phyloP scores from a whole-genome alignment of 2,888 invertebrate genomes.

The Cotesia congregata region DNA sequence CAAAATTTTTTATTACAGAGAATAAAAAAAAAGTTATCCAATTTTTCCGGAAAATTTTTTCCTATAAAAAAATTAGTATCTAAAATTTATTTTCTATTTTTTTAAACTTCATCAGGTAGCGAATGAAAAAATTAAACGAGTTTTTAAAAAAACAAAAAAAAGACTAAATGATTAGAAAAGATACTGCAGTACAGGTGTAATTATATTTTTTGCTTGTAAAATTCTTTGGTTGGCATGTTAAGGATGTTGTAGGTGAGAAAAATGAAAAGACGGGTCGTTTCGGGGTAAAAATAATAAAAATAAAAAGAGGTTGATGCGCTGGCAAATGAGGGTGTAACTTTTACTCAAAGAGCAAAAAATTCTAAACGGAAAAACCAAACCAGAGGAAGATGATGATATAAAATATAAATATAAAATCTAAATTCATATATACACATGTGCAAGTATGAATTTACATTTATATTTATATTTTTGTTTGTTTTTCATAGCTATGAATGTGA shows the following conservation, averaged over 20 bases:
- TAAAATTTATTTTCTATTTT: too few relatives aligned
- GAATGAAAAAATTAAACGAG: neutral
- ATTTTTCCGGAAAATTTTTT: too few relatives aligned
- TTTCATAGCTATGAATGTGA: too few relatives aligned
- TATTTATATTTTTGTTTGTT: neutral
- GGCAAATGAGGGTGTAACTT: conserved; percentile 26
- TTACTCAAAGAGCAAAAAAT: conserved; percentile 29
- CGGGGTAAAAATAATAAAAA: conserved; percentile 5
- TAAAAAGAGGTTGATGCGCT: conserved; percentile 22
- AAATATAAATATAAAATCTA: neutral
- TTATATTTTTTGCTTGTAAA: conserved; percentile 19
- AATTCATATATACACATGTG: neutral
- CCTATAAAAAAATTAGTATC: too few relatives aligned
- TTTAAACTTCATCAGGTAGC: too few relatives aligned
- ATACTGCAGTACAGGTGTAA: conserved; percentile 20
- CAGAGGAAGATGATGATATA: conserved; percentile 15
- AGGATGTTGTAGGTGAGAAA: neutral
- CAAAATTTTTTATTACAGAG: too few relatives aligned
- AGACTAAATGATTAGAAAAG: conserved; percentile 31
- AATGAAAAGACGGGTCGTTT: neutral
- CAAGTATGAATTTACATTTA: neutral
- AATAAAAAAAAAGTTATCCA: too few relatives aligned
- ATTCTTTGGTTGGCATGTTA: conserved; percentile 13
- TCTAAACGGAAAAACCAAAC: conserved; percentile 17
- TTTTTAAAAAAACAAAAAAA: conserved; percentile 45